Conservation (phyloP, 2,797 vertebrate genomes). For the Trematomus bernacchii region DNA sequence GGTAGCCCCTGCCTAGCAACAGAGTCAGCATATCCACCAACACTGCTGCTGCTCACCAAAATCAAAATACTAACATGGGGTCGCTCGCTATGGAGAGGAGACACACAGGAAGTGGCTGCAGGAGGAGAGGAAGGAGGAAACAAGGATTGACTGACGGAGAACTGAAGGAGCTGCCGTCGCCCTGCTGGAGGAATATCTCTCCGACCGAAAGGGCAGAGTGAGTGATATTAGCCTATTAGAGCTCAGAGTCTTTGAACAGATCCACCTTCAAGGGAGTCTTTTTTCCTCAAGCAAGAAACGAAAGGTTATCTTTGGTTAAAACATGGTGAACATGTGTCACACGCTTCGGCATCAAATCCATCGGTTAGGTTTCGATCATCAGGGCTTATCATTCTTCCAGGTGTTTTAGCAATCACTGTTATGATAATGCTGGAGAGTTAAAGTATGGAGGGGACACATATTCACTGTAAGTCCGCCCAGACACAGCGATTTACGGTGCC, state of each 20-base stretch:
- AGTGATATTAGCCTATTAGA: conserved; percentile 24
- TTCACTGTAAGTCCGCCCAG: background rate
- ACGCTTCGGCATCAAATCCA: conserved; percentile 1
- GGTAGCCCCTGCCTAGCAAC: conserved; percentile 74
- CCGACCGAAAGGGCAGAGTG: conserved; percentile 1
- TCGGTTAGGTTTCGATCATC: background rate
- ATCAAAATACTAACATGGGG: conserved; percentile 48
- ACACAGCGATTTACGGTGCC: too few relatives aligned
- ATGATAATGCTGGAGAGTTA: background rate
- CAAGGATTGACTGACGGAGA: conserved; percentile 19
- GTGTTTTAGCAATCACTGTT: background rate
- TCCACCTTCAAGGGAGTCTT: conserved; percentile 15
- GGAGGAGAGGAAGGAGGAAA: conserved; percentile 41
- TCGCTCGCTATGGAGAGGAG: conserved; percentile 11
- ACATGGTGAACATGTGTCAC: background rate
- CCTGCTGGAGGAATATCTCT: conserved; percentile 22
- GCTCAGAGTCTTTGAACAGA: conserved; percentile 32
- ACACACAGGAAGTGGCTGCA: conserved; percentile 32
- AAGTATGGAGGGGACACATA: background rate
- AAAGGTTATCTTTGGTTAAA: conserved; percentile 11
- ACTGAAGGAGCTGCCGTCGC: conserved; percentile 2
- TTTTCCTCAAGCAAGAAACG: conserved; percentile 1
- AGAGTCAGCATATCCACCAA: conserved; percentile 51
- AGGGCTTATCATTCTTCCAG: background rate
- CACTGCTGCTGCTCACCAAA: conserved; percentile 40